These are phyloP conservation scores for Eupithecia dodoneata DNA, from an alignment of 2,888 invertebrate genomes.

Conservation along the genomic window DNA sequence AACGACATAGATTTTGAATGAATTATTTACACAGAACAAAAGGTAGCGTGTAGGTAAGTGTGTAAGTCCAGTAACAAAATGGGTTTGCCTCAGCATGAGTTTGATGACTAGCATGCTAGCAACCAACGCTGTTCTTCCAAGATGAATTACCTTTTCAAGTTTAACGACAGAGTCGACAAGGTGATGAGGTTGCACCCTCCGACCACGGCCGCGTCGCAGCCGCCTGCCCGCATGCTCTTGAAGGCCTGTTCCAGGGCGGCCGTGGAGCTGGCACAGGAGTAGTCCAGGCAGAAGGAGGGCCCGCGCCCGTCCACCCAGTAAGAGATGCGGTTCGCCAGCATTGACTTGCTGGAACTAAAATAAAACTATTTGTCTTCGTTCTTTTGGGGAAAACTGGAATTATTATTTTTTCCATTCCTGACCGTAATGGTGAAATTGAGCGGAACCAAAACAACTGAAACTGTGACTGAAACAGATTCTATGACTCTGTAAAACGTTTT, in stretches of 20 bases:
- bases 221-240: conserved; percentile 56
- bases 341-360: conserved; percentile 60
- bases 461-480: background rate
- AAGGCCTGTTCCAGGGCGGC: conserved; percentile 64
- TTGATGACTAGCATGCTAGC: too few relatives aligned
- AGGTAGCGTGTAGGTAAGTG: too few relatives aligned
- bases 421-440: too few relatives aligned
- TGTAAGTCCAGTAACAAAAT: too few relatives aligned
- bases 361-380: background rate
- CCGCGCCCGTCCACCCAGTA: conserved; percentile 68
- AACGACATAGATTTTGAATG: too few relatives aligned
- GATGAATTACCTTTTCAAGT: conserved; percentile 54
- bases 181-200: conserved; percentile 84
- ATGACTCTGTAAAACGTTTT: background rate
- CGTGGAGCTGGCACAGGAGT: conserved; percentile 58
- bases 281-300: conserved; percentile 64
- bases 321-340: conserved; percentile 69
- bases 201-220: conserved; percentile 83
- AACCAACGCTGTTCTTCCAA: too few relatives aligned
- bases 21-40: too few relatives aligned
- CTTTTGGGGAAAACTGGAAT: too few relatives aligned
- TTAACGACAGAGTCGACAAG: conserved; percentile 68
- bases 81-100: too few relatives aligned
- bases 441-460: background rate
- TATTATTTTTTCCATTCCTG: too few relatives aligned